Base-by-base conservation (phyloP, 2,888 invertebrate genomes). In the Apamea sordens region DNA sequence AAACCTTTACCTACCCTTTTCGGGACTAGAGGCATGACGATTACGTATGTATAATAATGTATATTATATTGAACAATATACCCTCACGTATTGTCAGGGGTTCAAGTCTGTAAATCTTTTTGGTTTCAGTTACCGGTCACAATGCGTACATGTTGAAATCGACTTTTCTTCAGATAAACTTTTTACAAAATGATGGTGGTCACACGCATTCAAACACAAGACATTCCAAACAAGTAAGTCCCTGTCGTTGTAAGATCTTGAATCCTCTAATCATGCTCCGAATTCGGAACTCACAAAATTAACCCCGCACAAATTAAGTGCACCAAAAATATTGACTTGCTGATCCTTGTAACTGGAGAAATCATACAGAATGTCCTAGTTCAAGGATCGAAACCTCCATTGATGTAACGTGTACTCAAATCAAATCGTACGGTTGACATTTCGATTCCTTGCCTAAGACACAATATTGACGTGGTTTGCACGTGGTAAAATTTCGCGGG, bases 51-150 rank as follows among this genome's bases (percentile, higher is more conserved):
- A 75, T 10, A 36, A 36, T 41, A 53, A 8, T 59, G 7, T 18
- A 32, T 50, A 36, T 11, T 41, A 28, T 36, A 24, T 2, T 32
- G 1, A 47, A 32, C 18, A 73, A 41, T 63, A 72, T 47, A n/a
- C n/a, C 21, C 32, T 76, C 56, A 32, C 2, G 18, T 36, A 36
- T 61, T 78, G 13, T n/a, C 56, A 41, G 32, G 11, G 32, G 44
- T 32, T 76, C 56, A 72, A 72, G 24, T 50, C 24, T 28, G 11
- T 50, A 36, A 61, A 50, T 59, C 1, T n/a, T 64, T 65, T 59
- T 79, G 56, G 1, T 81, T 81, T 64, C 80, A 81, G 80, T 65
- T 83, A 76, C 32, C 59, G n/a, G 11, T 70, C 75, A 13, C n/a
- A 36, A 15, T 50, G 32, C 32, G 13, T 68, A 28, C 24, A 44